phyloP scores from a whole-genome alignment of 2,113 vertebrate species.

The Mungos mungo region DNA sequence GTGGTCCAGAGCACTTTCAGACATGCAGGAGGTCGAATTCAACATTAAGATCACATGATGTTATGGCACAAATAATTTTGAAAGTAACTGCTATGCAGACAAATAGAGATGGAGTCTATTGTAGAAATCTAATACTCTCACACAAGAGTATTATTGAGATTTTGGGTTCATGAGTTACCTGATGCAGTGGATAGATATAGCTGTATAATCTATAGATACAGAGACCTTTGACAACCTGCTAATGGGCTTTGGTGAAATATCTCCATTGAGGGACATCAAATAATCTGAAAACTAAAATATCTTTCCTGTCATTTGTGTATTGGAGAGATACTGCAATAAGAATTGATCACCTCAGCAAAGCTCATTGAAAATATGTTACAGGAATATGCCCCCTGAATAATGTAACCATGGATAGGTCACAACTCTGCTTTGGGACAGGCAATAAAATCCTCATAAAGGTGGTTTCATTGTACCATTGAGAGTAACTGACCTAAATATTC shows the following conservation, averaged over 20 bases:
- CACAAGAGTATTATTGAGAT: neutral
- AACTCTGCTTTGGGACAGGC: neutral
- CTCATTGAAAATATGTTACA: neutral
- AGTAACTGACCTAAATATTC: neutral
- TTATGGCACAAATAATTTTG: neutral
- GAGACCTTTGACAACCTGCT: neutral
- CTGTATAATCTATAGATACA: too few relatives aligned
- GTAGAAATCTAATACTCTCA: neutral
- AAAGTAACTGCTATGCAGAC: neutral
- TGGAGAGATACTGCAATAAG: neutral
- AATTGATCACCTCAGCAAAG: neutral
- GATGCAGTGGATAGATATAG: neutral
- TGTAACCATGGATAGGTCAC: neutral
- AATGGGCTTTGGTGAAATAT: constrained; percentile 27
- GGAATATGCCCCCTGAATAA: neutral
- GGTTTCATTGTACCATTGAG: neutral
- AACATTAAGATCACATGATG: neutral
- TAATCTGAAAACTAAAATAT: neutral
- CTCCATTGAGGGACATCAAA: neutral
- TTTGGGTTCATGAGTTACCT: neutral
- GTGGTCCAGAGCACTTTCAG: neutral
- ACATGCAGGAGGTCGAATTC: neutral
- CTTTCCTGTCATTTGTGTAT: neutral
- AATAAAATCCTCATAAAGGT: neutral
- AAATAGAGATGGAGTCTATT: neutral